phyloP scores from a whole-genome alignment of 2,888 invertebrate genomes.

The Nephrotoma guestfalica region DNA sequence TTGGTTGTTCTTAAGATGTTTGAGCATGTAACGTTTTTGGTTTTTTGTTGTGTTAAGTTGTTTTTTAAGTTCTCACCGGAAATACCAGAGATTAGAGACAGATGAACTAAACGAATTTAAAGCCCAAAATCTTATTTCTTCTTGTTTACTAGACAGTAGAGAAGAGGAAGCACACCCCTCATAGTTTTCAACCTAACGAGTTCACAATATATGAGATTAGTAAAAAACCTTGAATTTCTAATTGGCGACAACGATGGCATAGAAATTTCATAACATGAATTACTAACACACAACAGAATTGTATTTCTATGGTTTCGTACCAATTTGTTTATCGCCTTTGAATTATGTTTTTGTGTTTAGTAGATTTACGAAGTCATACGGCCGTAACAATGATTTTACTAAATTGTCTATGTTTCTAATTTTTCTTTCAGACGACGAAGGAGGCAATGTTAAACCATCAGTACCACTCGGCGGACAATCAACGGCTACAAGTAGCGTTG shows the following conservation, averaged over 20 bases:
- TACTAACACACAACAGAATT: not conserved
- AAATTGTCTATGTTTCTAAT: not conserved
- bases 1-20: not conserved
- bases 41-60: not conserved
- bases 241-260: not conserved
- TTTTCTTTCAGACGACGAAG: conserved; percentile 51
- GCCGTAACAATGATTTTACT: not conserved
- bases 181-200: not conserved
- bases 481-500: not conserved
- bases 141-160: too few relatives aligned
- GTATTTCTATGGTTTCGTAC: not conserved
- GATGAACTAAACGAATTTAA: too few relatives aligned
- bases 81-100: not conserved
- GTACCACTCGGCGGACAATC: not conserved
- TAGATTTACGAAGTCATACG: not conserved
- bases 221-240: not conserved
- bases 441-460: conserved; percentile 47
- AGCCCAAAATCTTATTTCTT: too few relatives aligned
- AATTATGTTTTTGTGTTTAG: conserved; percentile 10
- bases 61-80: not conserved
- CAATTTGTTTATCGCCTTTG: conserved; percentile 10
- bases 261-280: not conserved
- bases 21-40: not conserved
- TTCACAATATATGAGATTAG: too few relatives aligned
- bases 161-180: not conserved